Conservation (phyloP, 2,888 invertebrate genomes). For the Habroteleia sp. region DNA sequence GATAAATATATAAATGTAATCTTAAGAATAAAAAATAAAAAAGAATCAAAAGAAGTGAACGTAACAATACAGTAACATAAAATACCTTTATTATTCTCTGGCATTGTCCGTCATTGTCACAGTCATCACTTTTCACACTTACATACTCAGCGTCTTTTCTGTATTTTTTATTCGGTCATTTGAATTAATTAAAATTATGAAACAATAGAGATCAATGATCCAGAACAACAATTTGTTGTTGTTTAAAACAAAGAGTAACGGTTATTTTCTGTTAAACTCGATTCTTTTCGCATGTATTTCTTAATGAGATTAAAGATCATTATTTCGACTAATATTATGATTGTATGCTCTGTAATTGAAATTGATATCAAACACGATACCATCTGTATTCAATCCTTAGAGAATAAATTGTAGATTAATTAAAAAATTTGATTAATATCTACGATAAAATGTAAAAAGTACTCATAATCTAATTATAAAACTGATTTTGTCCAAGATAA, state of each 20-base stretch:
- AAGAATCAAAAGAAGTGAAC: no score
- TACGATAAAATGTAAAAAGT: conserved; percentile 28
- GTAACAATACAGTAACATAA: no score
- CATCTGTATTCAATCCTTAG: conserved; percentile 52
- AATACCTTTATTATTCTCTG: no score
- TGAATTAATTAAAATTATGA: no score
- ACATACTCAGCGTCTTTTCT: no score
- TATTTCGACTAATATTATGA: conserved; percentile 56
- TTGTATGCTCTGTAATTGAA: conserved; percentile 62
- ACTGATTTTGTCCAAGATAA: conserved; percentile 42
- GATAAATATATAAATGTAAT: no score
- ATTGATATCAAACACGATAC: conserved; percentile 50
- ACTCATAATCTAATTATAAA: conserved; percentile 55
- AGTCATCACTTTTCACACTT: no score
- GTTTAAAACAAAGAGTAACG: conserved; percentile 62
- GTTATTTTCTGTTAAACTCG: conserved; percentile 58
- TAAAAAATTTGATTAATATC: conserved; percentile 53
- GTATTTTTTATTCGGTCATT: no score
- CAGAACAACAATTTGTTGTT: no score
- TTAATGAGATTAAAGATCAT: conserved; percentile 60
- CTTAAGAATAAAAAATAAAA: no score
- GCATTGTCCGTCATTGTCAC: no score
- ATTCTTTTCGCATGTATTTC: conserved; percentile 54
- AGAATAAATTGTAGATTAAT: conserved; percentile 59
- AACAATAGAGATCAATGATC: no score